Evolutionary conservation across 2,797 vertebrate species (phyloP).

Genomic region (Hoplostethus mediterraneus): DNA sequence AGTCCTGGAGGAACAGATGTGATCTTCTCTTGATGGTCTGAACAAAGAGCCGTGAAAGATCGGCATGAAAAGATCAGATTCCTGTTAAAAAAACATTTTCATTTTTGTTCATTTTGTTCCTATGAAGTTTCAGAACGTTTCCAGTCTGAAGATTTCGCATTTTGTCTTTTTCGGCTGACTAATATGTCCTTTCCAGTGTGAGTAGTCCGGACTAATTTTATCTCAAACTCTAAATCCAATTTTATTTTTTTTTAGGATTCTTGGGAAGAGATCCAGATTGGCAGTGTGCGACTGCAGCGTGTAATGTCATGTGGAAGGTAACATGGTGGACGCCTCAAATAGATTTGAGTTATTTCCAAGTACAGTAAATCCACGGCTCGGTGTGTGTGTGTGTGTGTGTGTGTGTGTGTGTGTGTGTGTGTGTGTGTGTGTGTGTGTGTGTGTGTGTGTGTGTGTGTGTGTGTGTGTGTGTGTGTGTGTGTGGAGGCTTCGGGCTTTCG

Average conservation of each 20-base stretch:
- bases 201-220: conserved; percentile 66
- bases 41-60: neutral
- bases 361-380: neutral
- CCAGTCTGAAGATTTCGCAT: conserved; percentile 25
- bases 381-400: no score
- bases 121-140: conserved; percentile 17
- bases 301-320: conserved; percentile 92
- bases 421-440: no score
- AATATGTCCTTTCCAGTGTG: conserved; percentile 60
- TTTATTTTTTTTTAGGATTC: conserved; percentile 86
- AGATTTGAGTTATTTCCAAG: conserved; percentile 19
- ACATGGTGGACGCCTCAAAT: conserved; percentile 37
- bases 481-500: neutral
- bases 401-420: no score
- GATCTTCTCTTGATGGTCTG: neutral
- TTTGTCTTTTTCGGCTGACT: conserved; percentile 58
- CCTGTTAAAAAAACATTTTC: neutral
- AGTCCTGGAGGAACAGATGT: neutral
- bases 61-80: neutral
- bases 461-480: no score
- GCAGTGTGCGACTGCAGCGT: conserved; percentile 87
- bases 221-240: conserved; percentile 51
- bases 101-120: no score
- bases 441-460: no score
- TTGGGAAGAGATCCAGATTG: conserved; percentile 92